Percentiles rank a stretch among this genome's conserved stretches.
These are phyloP conservation scores for Polymixis lichenea DNA, from an alignment of 2,888 invertebrate genomes.

Conservation along the genomic window DNA sequence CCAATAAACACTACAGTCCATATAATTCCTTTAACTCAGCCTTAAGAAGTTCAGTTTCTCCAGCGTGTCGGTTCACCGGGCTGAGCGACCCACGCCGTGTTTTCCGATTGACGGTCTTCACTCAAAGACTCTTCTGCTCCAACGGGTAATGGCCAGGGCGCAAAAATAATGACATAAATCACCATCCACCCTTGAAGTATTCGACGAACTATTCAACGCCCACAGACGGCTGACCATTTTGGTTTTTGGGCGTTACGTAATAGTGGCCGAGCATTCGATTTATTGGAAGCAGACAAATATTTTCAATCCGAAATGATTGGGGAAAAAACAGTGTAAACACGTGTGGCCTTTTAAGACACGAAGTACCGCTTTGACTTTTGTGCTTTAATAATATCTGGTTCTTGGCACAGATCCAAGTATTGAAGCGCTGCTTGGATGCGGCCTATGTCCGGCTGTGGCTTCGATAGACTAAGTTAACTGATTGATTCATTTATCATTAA, in stretches of 20 bases:
- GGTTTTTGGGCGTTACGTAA: neutral
- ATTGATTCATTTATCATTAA: conserved; percentile 6
- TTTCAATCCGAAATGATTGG: neutral
- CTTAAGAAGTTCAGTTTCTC: conserved; percentile 2
- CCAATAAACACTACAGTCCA: neutral
- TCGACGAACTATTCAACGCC: neutral
- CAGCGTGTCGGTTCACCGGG: conserved; percentile 14
- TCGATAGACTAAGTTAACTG: conserved; percentile 2
- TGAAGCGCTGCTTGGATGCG: conserved; percentile 2
- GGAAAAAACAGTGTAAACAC: conserved; percentile 25
- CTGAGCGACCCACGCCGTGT: neutral
- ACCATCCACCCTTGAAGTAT: conserved; percentile 15
- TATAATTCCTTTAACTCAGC: conserved; percentile 1
- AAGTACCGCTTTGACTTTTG: conserved; percentile 24
- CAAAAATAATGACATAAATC: conserved; percentile 26
- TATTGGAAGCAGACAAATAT: conserved; percentile 24
- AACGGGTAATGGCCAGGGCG: neutral
- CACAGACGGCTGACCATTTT: conserved; percentile 1
- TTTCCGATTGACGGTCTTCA: conserved; percentile 29
- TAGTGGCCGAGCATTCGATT: conserved; percentile 14
- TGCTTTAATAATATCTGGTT: conserved; percentile 39
- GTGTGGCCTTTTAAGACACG: conserved; percentile 17
- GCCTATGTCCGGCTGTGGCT: neutral
- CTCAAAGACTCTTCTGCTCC: conserved; percentile 23
- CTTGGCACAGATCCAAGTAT: conserved; percentile 25